Evolutionary conservation across 2,113 vertebrate species (phyloP).

Genomic region (Forbesichthys agassizii): DNA sequence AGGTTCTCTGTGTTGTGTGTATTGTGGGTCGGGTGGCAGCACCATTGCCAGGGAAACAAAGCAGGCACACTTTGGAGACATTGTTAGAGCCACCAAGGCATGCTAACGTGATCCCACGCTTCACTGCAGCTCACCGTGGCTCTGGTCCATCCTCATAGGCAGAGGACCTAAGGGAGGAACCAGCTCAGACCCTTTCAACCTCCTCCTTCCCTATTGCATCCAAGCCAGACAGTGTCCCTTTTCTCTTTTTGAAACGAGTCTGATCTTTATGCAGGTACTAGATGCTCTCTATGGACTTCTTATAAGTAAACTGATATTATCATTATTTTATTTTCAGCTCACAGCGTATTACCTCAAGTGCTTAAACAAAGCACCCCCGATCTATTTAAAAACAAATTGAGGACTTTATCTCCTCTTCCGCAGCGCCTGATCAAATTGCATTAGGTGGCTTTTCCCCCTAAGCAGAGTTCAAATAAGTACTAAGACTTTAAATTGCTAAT

Average conservation of each 20-base stretch:
- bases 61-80: constrained; percentile 58
- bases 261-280: constrained; percentile 19
- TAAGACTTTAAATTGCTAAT: constrained; percentile 59
- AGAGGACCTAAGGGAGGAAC: constrained; percentile 54
- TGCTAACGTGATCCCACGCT: constrained; percentile 69
- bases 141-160: constrained; percentile 57
- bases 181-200: constrained; percentile 44
- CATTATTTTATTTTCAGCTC: constrained; percentile 17
- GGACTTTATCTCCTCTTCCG: not conserved
- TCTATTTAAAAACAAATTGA: constrained; percentile 31
- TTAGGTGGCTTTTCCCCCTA: constrained; percentile 46
- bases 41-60: constrained; percentile 45
- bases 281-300: constrained; percentile 21
- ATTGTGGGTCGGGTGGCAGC: constrained; percentile 11
- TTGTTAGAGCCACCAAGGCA: constrained; percentile 64
- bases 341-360: constrained; percentile 23
- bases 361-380: constrained; percentile 32
- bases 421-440: constrained; percentile 40
- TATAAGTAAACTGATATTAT: constrained; percentile 17
- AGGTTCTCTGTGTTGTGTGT: constrained; percentile 12
- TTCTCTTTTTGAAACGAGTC: constrained; percentile 31
- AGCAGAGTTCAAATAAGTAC: constrained; percentile 53
- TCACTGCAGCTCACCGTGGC: constrained; percentile 56
- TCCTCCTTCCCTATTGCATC: constrained; percentile 14
- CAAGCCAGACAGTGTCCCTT: constrained; percentile 38